Evolutionary conservation across 2,888 invertebrate genomes (phyloP).

Genomic region (Nomada fabriciana): DNA sequence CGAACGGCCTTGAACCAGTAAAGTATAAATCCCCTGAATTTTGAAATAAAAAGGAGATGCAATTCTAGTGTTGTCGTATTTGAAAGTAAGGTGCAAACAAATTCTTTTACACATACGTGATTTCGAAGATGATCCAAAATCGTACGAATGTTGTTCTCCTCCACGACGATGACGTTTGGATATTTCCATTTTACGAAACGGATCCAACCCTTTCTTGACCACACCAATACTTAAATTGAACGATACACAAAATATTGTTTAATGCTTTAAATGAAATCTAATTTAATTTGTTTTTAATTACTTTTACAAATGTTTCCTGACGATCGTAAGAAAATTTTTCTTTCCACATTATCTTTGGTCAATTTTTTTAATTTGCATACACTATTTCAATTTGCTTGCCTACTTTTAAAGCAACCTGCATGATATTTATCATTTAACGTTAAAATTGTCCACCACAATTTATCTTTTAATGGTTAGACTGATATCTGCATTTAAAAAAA

Average conservation of each 20-base stretch:
- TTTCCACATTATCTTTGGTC: too few relatives aligned
- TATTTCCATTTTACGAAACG: conserved; percentile 80
- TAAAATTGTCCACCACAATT: neutral
- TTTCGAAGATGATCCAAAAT: conserved; percentile 81
- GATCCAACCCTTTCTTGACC: conserved; percentile 78
- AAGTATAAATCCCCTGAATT: conserved; percentile 79
- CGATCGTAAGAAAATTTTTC: too few relatives aligned
- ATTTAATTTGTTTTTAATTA: neutral
- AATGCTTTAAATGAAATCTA: neutral
- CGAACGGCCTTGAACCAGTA: conserved; percentile 78
- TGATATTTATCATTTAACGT: neutral
- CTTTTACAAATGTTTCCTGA: too few relatives aligned
- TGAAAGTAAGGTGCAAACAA: neutral
- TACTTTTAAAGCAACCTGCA: too few relatives aligned
- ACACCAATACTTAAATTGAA: conserved; percentile 77
- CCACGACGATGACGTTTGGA: conserved; percentile 77
- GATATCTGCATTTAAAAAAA: conserved; percentile 8
- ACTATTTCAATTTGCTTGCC: too few relatives aligned
- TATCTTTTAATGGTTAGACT: neutral
- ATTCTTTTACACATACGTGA: conserved; percentile 73
- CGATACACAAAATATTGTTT: neutral
- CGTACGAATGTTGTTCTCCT: conserved; percentile 76
- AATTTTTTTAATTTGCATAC: too few relatives aligned
- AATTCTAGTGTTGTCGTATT: neutral
- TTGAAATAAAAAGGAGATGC: conserved; percentile 2